A percentile compares a stretch with the other conserved stretches of the same genome.
phyloP scores from a whole-genome alignment of 2,797 vertebrate species.

The Australoheros facetus region DNA sequence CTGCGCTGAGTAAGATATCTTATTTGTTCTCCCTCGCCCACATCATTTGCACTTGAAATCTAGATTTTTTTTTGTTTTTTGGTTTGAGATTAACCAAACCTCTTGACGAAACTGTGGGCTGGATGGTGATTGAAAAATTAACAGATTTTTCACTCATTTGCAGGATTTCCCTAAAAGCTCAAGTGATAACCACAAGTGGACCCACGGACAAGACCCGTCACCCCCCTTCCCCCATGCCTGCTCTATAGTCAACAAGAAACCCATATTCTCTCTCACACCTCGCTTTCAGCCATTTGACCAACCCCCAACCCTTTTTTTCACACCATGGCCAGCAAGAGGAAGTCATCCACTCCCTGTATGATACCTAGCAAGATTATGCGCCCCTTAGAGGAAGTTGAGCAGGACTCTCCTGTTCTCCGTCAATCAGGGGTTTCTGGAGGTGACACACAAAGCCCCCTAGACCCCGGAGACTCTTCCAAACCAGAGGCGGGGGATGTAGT shows the following conservation, averaged over 20 bases:
- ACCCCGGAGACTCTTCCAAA: conserved; percentile 62
- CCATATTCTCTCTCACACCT: conserved; percentile 35
- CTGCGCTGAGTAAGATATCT: conserved; percentile 16
- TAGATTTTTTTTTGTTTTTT: neutral
- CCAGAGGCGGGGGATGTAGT: conserved; percentile 54
- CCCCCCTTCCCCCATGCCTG: conserved; percentile 57
- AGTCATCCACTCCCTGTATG: conserved; percentile 98
- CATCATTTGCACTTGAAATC: neutral
- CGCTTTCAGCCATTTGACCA: conserved; percentile 42
- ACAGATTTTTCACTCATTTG: conserved; percentile 7
- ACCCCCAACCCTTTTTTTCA: conserved; percentile 5
- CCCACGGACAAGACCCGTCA: conserved; percentile 53
- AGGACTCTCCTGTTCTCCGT: conserved; percentile 64
- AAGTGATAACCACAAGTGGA: conserved; percentile 40
- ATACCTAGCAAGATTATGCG: conserved; percentile 90
- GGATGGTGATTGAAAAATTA: conserved; percentile 8
- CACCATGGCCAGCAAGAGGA: conserved; percentile 97
- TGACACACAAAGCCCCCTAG: conserved; percentile 54
- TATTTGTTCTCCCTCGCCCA: neutral
- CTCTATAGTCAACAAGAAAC: conserved; percentile 65
- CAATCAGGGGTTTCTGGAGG: conserved; percentile 58
- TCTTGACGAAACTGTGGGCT: neutral
- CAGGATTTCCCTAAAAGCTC: conserved; percentile 51
- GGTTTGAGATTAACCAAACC: neutral
- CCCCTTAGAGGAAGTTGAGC: conserved; percentile 80